Conservation (phyloP, 2,797 vertebrate genomes). For the Coendou prehensilis region DNA sequence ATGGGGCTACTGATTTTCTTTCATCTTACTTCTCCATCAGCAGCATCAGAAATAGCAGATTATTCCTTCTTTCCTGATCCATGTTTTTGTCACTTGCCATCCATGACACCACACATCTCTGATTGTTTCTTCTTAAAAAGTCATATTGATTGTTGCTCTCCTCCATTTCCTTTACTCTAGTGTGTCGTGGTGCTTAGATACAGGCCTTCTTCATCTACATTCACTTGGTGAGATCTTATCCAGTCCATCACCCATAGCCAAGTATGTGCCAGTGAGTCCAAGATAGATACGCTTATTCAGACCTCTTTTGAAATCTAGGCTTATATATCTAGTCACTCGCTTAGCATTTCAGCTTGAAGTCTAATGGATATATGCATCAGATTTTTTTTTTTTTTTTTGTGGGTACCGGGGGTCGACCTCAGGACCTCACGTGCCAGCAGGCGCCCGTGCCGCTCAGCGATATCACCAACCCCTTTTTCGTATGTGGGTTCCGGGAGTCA, state of each 20-base stretch:
- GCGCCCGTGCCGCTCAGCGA: too few species aligned
- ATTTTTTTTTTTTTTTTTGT: too few species aligned
- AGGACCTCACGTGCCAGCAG: too few species aligned
- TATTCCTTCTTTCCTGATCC: fast-evolving
- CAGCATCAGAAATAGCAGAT: not conserved
- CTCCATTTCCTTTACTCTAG: not conserved
- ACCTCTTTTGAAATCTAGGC: not conserved
- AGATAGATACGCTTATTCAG: not conserved
- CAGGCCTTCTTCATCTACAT: not conserved
- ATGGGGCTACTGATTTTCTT: not conserved
- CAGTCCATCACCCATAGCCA: not conserved
- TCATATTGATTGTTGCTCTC: not conserved
- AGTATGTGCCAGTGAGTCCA: not conserved
- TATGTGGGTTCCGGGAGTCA: too few species aligned
- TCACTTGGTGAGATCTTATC: constrained; percentile 3
- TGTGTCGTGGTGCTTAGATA: not conserved
- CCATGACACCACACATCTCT: not conserved
- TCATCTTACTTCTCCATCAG: not conserved
- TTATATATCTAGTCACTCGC: not conserved
- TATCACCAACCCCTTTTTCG: too few species aligned
- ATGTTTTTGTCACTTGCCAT: not conserved
- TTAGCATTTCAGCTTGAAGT: not conserved
- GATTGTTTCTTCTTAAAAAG: not conserved
- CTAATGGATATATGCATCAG: not conserved
- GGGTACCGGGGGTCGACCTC: too few species aligned